Conservation (phyloP, 2,797 vertebrate genomes). For the Pangasius krempfi region DNA sequence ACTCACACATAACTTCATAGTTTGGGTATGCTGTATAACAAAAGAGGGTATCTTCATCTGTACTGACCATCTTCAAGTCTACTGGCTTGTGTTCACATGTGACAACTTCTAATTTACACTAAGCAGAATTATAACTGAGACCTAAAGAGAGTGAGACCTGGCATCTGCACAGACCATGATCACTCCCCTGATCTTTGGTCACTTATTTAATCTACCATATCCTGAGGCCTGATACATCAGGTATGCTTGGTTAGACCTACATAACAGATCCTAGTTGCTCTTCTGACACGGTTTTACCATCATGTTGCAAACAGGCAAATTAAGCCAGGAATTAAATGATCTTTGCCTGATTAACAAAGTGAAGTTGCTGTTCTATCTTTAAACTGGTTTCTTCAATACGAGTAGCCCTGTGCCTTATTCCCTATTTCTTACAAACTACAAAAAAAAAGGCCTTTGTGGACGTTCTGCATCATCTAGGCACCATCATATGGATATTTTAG, state of each 20-base stretch:
- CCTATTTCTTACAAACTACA: neutral
- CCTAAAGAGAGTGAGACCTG: neutral
- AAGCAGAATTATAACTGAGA: too few relatives aligned
- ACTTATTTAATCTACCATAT: conserved; percentile 74
- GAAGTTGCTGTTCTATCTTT: neutral
- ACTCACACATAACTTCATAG: neutral
- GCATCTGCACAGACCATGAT: conserved; percentile 52
- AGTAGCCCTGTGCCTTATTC: neutral
- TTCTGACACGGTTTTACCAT: neutral
- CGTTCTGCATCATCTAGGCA: neutral
- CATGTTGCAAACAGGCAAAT: neutral
- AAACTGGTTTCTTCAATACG: neutral
- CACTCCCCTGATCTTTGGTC: conserved; percentile 74
- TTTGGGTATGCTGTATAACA: neutral
- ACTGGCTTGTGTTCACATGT: neutral
- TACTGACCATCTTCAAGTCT: neutral
- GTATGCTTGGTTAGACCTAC: conserved; percentile 69
- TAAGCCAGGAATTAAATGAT: neutral
- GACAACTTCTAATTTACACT: neutral
- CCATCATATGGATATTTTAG: neutral
- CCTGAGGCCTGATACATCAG: conserved; percentile 70
- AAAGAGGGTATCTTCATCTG: neutral
- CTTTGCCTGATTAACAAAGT: neutral
- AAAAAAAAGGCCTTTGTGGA: neutral
- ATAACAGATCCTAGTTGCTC: conserved; percentile 42